These are phyloP conservation scores for Aphelocoma californica DNA, from an alignment of 2,797 vertebrate species.

Conservation along the genomic window DNA sequence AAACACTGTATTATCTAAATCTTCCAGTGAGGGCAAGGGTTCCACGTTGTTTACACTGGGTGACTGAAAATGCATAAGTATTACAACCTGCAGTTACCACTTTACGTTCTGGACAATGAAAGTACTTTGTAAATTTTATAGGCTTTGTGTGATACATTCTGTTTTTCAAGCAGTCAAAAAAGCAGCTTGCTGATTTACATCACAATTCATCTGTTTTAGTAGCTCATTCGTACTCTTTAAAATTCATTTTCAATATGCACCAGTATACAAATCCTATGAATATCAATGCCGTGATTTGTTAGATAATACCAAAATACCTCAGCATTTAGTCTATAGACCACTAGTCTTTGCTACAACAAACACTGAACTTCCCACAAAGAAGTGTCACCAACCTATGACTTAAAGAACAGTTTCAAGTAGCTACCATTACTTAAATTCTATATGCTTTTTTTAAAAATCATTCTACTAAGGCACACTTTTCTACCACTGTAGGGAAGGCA, in stretches of 20 bases:
- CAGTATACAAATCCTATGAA: background rate
- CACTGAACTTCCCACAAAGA: background rate
- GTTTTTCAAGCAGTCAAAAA: background rate
- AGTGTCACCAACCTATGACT: background rate
- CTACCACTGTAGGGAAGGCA: background rate
- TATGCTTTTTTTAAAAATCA: background rate
- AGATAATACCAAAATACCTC: background rate
- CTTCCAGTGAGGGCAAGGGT: constrained; percentile 84
- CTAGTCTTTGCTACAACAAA: background rate
- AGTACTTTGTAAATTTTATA: background rate
- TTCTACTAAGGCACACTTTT: background rate
- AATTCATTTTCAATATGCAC: background rate
- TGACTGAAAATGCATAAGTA: constrained; percentile 50
- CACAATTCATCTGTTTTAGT: background rate
- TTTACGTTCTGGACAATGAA: background rate
- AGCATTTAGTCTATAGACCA: background rate
- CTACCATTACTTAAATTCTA: background rate
- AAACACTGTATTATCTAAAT: constrained; percentile 90
- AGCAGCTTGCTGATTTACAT: background rate
- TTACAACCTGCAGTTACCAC: background rate
- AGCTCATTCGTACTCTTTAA: background rate
- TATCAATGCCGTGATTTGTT: background rate
- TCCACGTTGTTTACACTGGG: constrained; percentile 77
- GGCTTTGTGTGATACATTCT: background rate
- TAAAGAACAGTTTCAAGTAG: background rate